Conservation (phyloP, 2,797 vertebrate genomes). For the Gila robusta region DNA sequence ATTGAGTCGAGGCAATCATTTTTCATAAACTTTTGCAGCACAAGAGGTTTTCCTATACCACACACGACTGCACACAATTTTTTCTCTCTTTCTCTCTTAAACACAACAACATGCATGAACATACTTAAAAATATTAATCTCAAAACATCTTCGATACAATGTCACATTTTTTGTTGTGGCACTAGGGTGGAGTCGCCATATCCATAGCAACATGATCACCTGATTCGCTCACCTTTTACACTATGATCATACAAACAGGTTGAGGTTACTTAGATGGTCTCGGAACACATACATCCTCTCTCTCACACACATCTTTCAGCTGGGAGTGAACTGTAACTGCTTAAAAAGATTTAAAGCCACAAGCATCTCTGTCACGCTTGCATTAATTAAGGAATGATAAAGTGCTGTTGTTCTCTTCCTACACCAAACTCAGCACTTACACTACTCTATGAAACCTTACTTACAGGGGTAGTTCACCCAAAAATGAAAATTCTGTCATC, state of each 20-base stretch:
- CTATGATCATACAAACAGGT: slow-evolving; percentile 31
- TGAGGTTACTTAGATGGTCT: slow-evolving; percentile 17
- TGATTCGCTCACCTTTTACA: slow-evolving; percentile 39
- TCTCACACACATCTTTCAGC: slow-evolving; percentile 13
- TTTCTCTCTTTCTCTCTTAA: slow-evolving; percentile 5
- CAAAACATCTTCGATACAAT: slow-evolving; percentile 19
- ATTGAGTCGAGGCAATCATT: slow-evolving; percentile 25
- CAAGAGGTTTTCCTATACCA: slow-evolving; percentile 21
- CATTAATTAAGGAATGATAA: slow-evolving; percentile 53
- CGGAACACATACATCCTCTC: slow-evolving; percentile 9
- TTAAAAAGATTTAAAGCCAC: slow-evolving; percentile 48
- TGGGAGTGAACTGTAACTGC: slow-evolving; percentile 25
- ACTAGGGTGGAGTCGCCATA: slow-evolving; percentile 34
- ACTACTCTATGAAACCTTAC: slow-evolving; percentile 22
- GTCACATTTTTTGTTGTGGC: slow-evolving; percentile 21
- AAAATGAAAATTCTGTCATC: background rate
- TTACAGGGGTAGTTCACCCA: background rate
- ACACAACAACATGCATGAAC: slow-evolving; percentile 2
- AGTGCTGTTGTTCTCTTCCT: slow-evolving; percentile 1
- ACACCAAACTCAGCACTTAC: slow-evolving; percentile 7
- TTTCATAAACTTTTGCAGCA: slow-evolving; percentile 30
- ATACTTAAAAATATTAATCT: slow-evolving; percentile 37
- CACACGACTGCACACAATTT: slow-evolving; percentile 14
- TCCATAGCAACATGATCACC: slow-evolving; percentile 46
- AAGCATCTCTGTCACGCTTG: slow-evolving; percentile 46